A percentile compares a stretch with the other conserved stretches of the same genome.
phyloP scores from a whole-genome alignment of 2,797 vertebrate species.

The Varecia variegata region DNA sequence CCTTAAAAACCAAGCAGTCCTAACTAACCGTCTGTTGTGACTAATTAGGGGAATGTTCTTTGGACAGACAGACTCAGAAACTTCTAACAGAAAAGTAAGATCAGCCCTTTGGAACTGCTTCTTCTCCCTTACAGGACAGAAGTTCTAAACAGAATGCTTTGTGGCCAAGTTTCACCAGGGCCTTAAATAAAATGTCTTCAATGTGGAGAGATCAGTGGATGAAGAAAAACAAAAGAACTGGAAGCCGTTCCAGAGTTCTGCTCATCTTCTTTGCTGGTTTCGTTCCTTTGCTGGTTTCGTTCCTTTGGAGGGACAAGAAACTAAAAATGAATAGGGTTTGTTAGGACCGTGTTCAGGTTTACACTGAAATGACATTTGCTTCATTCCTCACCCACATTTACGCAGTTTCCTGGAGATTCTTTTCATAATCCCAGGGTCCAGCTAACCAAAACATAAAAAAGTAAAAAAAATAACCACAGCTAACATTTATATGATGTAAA shows the following conservation, averaged over 20 bases:
- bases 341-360: not conserved
- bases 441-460: not conserved
- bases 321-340: not conserved
- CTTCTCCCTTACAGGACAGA: constrained; percentile 47
- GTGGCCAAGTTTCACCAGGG: constrained; percentile 31
- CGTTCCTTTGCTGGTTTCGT: too few species aligned
- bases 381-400: not conserved
- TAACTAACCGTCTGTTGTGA: constrained; percentile 53
- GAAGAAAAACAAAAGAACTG: not conserved
- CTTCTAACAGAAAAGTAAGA: constrained; percentile 60
- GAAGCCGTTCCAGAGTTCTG: not conserved
- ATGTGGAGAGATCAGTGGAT: constrained; percentile 21
- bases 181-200: constrained; percentile 50
- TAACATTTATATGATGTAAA: not conserved
- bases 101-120: constrained; percentile 35
- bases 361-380: not conserved
- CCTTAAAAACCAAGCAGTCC: constrained; percentile 48
- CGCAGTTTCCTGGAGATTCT: not conserved
- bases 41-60: constrained; percentile 74
- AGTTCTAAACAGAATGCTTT: constrained; percentile 46
- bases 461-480: not conserved
- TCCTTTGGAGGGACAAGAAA: not conserved
- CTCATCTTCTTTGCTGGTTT: not conserved
- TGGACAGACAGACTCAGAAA: constrained; percentile 58
- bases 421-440: not conserved